Percentiles rank a stretch among this genome's conserved stretches.
These are phyloP conservation scores for Pithys albifrons DNA, from an alignment of 2,113 vertebrate genomes.

Conservation along the genomic window DNA sequence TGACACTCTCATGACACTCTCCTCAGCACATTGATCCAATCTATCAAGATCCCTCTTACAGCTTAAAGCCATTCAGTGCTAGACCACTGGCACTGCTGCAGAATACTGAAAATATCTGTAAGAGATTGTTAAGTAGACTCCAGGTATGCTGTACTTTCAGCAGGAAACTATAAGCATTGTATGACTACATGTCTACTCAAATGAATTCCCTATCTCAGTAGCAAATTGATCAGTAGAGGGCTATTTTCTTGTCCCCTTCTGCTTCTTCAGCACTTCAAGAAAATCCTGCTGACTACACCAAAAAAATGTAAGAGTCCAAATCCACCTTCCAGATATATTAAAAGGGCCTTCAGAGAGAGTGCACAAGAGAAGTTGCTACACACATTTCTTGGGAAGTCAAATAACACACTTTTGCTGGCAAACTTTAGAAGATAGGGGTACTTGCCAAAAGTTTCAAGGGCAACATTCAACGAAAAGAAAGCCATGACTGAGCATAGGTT, in stretches of 20 bases:
- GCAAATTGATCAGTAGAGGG: neutral
- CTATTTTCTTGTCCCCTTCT: neutral
- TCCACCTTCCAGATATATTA: neutral
- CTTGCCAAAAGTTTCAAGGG: neutral
- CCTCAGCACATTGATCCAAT: rapidly evolving
- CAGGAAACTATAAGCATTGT: neutral
- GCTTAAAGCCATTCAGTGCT: neutral
- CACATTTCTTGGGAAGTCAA: neutral
- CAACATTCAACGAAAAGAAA: neutral
- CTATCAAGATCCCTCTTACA: neutral
- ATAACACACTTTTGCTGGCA: neutral
- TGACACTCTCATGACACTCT: neutral
- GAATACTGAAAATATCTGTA: neutral
- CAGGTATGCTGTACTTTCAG: neutral
- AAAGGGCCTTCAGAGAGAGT: neutral
- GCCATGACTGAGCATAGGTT: neutral
- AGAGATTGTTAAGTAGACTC: neutral
- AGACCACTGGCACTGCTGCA: neutral
- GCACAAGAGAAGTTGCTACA: neutral
- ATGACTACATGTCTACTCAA: rapidly evolving
- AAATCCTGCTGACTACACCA: neutral
- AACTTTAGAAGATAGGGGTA: neutral
- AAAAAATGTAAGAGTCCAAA: neutral
- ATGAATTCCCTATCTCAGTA: neutral
- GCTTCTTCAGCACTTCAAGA: neutral